A percentile compares a stretch with the other conserved stretches of the same genome.
Evolutionary conservation across 1,140 invertebrate species (phyloP).

Genomic region (Diploscapter pachys): DNA sequence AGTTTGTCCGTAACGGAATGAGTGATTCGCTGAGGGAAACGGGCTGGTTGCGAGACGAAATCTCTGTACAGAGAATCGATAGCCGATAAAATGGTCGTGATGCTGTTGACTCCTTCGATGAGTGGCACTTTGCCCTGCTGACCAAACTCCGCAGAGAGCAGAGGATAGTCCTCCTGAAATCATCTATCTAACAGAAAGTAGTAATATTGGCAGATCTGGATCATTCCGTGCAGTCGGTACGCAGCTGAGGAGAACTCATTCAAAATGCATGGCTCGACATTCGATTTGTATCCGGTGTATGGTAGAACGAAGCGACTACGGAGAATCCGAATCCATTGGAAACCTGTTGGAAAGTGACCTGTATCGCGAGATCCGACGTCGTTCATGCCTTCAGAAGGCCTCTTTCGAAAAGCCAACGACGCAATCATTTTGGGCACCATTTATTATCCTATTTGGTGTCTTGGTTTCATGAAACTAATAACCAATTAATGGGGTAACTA

Average conservation of each 20-base stretch:
- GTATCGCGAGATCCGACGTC: too few species aligned
- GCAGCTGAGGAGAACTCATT: slow-evolving; percentile 39
- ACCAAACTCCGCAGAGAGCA: too few species aligned
- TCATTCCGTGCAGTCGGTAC: slow-evolving; percentile 40
- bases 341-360: too few species aligned
- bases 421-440: too few species aligned
- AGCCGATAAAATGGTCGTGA: slow-evolving; percentile 18
- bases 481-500: too few species aligned
- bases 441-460: too few species aligned
- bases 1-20: slow-evolving; percentile 32
- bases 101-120: slow-evolving; percentile 14
- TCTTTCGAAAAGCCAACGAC: too few species aligned
- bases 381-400: too few species aligned
- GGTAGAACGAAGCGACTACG: too few species aligned
- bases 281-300: slow-evolving; percentile 20
- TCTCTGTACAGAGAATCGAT: slow-evolving; percentile 22
- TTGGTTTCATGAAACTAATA: too few species aligned
- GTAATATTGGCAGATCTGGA: slow-evolving; percentile 9
- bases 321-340: too few species aligned
- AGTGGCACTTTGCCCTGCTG: slow-evolving; percentile 3
- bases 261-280: slow-evolving; percentile 28
- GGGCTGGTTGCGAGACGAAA: slow-evolving; percentile 23
- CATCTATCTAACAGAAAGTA: slow-evolving; percentile 1
- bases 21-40: slow-evolving; percentile 36
- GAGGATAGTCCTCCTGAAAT: neutral